These are phyloP conservation scores for Paramisgurnus dabryanus DNA, from an alignment of 2,113 vertebrate species.

Conservation along the genomic window DNA sequence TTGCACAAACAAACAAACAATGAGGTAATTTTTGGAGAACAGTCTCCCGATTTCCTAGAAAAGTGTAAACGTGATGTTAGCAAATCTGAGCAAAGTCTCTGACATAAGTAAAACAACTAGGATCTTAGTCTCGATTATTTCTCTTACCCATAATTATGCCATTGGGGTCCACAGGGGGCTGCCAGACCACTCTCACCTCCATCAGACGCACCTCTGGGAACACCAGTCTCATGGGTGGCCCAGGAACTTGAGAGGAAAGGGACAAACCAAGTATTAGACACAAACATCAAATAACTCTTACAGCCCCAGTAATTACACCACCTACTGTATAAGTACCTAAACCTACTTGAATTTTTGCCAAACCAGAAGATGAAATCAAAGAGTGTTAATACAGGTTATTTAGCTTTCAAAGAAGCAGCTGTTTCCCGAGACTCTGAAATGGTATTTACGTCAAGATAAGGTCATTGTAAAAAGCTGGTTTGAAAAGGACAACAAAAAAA, in stretches of 20 bases:
- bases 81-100: no score
- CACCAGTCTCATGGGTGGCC: conserved; percentile 85
- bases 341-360: background rate
- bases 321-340: background rate
- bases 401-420: conserved; percentile 24
- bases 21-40: no score
- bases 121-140: background rate
- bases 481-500: conserved; percentile 55
- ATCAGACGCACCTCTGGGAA: conserved; percentile 91
- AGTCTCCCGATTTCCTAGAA: no score
- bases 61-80: no score
- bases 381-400: conserved; percentile 22
- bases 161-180: conserved; percentile 87
- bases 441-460: conserved; percentile 39
- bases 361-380: conserved; percentile 7
- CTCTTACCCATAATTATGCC: conserved; percentile 90
- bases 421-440: conserved; percentile 9
- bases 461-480: conserved; percentile 54
- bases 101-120: background rate
- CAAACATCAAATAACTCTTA: conserved; percentile 9
- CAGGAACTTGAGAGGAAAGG: conserved; percentile 74
- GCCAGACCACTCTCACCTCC: conserved; percentile 88
- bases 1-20: no score
- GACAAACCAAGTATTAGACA: conserved; percentile 35
- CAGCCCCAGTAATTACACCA: background rate